phyloP scores from a whole-genome alignment of 2,113 vertebrate genomes.

The Reinhardtius hippoglossoides region DNA sequence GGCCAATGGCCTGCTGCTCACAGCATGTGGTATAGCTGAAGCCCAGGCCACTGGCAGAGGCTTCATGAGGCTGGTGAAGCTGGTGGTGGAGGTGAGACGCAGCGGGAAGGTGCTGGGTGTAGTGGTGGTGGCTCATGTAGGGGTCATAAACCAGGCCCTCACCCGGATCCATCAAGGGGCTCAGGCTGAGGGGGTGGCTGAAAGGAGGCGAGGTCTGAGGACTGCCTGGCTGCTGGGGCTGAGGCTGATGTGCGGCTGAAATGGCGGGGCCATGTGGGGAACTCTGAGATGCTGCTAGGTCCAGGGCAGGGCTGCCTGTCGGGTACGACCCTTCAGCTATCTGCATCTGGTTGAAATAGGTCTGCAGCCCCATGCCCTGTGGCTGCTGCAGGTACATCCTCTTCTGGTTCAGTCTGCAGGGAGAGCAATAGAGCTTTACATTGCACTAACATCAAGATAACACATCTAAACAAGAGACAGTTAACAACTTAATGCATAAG shows the following conservation, averaged over 20 bases:
- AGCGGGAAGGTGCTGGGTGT: constrained; percentile 68
- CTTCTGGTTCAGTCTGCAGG: constrained; percentile 93
- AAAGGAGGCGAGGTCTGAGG: constrained; percentile 72
- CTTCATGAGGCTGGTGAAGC: constrained; percentile 64
- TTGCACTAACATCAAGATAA: constrained; percentile 14
- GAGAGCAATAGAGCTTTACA: constrained; percentile 16
- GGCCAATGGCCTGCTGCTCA: constrained; percentile 69
- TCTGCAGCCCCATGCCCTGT: constrained; percentile 87
- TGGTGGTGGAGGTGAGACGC: constrained; percentile 77
- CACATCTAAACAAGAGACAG: neutral
- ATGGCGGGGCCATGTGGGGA: constrained; percentile 83
- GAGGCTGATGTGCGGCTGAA: constrained; percentile 77
- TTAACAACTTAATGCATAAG: neutral
- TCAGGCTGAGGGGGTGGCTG: constrained; percentile 71
- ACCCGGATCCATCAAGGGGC: constrained; percentile 77
- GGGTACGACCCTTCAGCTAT: constrained; percentile 91
- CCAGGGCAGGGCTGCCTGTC: constrained; percentile 80
- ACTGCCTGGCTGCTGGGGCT: constrained; percentile 78
- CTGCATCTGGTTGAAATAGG: constrained; percentile 99
- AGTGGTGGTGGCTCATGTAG: constrained; percentile 84
- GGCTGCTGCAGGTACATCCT: constrained; percentile 95
- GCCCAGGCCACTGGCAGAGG: constrained; percentile 59
- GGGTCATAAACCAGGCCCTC: constrained; percentile 78
- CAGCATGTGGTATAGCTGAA: constrained; percentile 85
- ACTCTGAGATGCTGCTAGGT: constrained; percentile 81